Base-by-base conservation (phyloP, 1,140 invertebrate species). In the Solenopsis invicta region DNA sequence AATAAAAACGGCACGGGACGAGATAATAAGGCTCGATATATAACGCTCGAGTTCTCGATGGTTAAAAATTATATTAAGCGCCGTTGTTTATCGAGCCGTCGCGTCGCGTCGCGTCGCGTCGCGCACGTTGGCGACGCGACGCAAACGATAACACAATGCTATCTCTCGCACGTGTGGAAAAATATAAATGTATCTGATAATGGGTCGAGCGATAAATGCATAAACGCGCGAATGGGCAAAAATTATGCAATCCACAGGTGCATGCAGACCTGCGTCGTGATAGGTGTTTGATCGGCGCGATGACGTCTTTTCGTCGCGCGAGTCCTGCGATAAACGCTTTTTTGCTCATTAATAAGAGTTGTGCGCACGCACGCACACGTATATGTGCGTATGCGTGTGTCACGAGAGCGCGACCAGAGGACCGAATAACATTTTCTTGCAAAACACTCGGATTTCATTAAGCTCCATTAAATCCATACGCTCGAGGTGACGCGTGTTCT, bases 241-340 rank as follows among this genome's bases (percentile, higher is more conserved):
- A 62, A 84, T 84, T 84, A 84, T 84, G 80, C 69, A 84, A 75
- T 59, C 45, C 67, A 5, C 80, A 75, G 69, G 80, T 81, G 77
- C 64, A 9, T 81, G 64, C 64, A 9, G 50, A 16, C 29, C 66
- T 61, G 54, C 29, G n/a, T 61, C 41, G 54, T 61, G 69, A 84
- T 75, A 74, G 37, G 56, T 72, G 48, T n/a, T 34, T 29, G 62
- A 13, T 29, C 29, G 29, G 29, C 29, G 18, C 66, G 21, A 45
- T 72, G 80, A 74, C 54, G 69, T 74, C 54, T 84, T 50, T 37
- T 29, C n/a, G 34, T 41, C 54, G 41, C 24, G 41, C 48, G 13
- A 41, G 21, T 6, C 54, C n/a, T 8, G 34, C 54, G 69, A 29
- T 50, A 84, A 75, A 75, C 13, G 74, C n/a, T 84, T 61, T 37